These are phyloP conservation scores for Stenoptilia bipunctidactyla DNA, from an alignment of 2,888 invertebrate genomes.

Conservation along the genomic window DNA sequence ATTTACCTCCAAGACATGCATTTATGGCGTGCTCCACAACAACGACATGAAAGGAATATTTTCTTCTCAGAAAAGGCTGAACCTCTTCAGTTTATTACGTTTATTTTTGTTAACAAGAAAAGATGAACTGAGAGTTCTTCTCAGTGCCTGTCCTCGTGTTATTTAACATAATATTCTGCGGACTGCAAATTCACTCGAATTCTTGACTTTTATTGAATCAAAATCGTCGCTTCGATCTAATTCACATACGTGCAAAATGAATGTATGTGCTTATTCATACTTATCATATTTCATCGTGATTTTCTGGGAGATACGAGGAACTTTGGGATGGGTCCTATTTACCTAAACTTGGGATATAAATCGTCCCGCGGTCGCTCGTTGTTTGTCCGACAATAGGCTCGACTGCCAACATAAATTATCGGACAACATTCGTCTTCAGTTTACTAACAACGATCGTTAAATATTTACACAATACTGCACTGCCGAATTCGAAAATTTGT, in stretches of 20 bases:
- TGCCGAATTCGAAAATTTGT: neutral
- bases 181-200: conserved; percentile 31
- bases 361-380: conserved; percentile 29
- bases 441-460: conserved; percentile 34
- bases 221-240: conserved; percentile 26
- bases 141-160: conserved; percentile 21
- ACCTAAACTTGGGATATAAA: conserved; percentile 53
- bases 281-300: neutral
- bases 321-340: conserved; percentile 31
- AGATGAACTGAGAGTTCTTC: no score
- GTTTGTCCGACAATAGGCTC: conserved; percentile 51
- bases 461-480: conserved; percentile 33
- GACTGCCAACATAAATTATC: conserved; percentile 54
- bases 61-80: no score
- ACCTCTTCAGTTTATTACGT: no score
- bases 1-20: no score
- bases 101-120: no score
- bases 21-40: no score
- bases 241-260: conserved; percentile 3
- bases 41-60: no score
- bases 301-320: conserved; percentile 22
- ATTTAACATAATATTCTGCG: conserved; percentile 39
- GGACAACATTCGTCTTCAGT: conserved; percentile 44
- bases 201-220: conserved; percentile 36
- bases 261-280: neutral